These are phyloP conservation scores for Metellina segmentata DNA, from an alignment of 2,888 invertebrate genomes.

Conservation along the genomic window DNA sequence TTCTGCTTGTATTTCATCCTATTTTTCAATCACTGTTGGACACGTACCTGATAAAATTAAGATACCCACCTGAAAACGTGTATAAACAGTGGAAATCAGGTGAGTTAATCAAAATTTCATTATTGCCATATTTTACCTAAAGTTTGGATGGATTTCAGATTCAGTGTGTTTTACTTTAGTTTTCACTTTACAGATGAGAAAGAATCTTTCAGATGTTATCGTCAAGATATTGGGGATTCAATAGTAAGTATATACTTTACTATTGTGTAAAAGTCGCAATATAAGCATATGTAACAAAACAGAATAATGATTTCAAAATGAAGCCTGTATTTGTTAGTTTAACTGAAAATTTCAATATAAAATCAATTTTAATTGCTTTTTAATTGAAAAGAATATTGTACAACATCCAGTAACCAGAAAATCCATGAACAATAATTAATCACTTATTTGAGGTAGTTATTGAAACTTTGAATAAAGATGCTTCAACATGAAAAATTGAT, in stretches of 20 bases:
- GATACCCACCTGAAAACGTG: constrained; percentile 86
- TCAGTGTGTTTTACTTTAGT: not conserved
- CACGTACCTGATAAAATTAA: constrained; percentile 89
- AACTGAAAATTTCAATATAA: too few relatives aligned
- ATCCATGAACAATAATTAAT: too few relatives aligned
- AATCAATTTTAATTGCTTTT: too few relatives aligned
- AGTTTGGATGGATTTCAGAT: not conserved
- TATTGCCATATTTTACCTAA: not conserved
- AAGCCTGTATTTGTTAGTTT: too few relatives aligned
- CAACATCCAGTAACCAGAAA: too few relatives aligned
- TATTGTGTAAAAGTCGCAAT: too few relatives aligned
- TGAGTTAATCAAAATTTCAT: constrained; percentile 65
- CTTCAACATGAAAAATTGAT: too few relatives aligned
- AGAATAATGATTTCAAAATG: too few relatives aligned
- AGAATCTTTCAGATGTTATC: constrained; percentile 91
- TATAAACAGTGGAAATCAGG: constrained; percentile 82
- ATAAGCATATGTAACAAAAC: too few relatives aligned
- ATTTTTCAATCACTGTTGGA: constrained; percentile 90
- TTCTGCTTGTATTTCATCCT: constrained; percentile 86
- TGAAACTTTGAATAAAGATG: too few relatives aligned
- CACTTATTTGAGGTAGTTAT: too few relatives aligned
- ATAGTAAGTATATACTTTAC: constrained; percentile 83
- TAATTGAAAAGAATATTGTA: too few relatives aligned
- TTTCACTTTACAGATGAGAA: constrained; percentile 85
- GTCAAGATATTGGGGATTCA: constrained; percentile 92